A percentile compares a stretch with the other conserved stretches of the same genome.
Evolutionary conservation across 1,140 invertebrate genomes (phyloP).

Genomic region (Cepaea nemoralis): DNA sequence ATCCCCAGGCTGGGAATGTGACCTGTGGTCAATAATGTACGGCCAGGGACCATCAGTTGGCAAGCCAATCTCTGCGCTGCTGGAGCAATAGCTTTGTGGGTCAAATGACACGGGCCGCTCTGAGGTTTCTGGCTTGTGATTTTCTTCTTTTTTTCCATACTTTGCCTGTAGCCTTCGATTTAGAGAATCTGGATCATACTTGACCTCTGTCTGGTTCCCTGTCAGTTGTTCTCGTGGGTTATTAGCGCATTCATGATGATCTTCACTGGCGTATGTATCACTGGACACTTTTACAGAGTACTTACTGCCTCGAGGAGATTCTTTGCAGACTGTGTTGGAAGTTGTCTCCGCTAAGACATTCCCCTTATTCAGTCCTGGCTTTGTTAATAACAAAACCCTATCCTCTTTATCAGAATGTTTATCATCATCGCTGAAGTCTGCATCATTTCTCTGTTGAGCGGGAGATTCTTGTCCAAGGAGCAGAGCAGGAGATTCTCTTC

Average conservation of each 20-base stretch:
- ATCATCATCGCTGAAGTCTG: background rate
- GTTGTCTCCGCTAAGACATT: too few species aligned
- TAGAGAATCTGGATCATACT: constrained; percentile 11
- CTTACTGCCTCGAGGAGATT: too few species aligned
- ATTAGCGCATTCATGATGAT: background rate
- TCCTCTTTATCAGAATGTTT: background rate
- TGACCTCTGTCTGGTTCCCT: background rate
- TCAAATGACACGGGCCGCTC: background rate
- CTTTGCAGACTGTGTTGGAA: too few species aligned
- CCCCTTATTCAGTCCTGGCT: too few species aligned
- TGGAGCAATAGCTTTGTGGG: background rate
- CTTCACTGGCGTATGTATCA: background rate
- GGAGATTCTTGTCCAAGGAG: background rate
- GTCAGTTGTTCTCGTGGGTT: too few species aligned
- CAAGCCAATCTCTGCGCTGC: constrained; percentile 39
- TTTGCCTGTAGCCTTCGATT: background rate
- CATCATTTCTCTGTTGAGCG: background rate
- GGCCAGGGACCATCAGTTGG: constrained; percentile 42
- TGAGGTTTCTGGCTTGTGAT: background rate
- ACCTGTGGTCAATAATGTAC: constrained; percentile 40
- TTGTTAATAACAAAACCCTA: background rate
- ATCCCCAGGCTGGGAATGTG: background rate
- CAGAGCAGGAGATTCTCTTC: background rate
- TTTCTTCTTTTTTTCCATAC: background rate
- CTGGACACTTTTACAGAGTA: too few species aligned